Base-by-base conservation (phyloP, 1,140 invertebrate genomes). In the Papilio polytes region DNA sequence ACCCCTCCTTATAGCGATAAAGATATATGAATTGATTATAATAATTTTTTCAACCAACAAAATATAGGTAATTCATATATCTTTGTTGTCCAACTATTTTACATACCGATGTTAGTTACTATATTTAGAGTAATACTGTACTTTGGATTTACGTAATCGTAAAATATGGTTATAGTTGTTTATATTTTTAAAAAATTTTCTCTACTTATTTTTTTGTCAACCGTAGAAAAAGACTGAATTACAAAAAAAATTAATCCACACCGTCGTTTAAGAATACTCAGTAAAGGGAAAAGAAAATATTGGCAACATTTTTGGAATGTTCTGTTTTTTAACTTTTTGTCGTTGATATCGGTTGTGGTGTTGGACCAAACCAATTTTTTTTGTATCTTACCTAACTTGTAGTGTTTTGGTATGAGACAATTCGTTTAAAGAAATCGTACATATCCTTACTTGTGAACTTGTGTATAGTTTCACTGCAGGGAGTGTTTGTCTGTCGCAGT, bases 71-170 rank as follows among this genome's bases (percentile, higher is more conserved):
- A 87, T 85, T 87, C 88, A 88, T 88, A 86, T 78, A 81, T 86
- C 85, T 88, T 89, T 85, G 85, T 84, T 86, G 85, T 86, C 81
- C 82, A 91, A 88, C 88, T 93, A 94, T 94, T 93, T 94, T 94
- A 92, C 90, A 93, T 93, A 93, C 91, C 88, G 91, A 94, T 90
- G 90, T 92, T 93, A 94, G 93, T 94, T 91, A 93, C 87, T 91
- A 91, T 88, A 84, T 59, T 88, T 93, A 94, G 81, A 81, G 88
- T 91, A 90, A 89, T 91, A 89, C 76, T 89, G 87, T 89, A 86
- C 85, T 89, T 91, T 89, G 85, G 87, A 88, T 89, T 93, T 93
- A 92, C 89, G 89, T 93, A 91, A 91, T 87, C 85, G 83, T 84
- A 87, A 88, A 63, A 87, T 85, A 80, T 87, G 83, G 84, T 88